Evolutionary conservation across 1,140 invertebrate species (phyloP).

Genomic region (Polypedilum pembai): DNA sequence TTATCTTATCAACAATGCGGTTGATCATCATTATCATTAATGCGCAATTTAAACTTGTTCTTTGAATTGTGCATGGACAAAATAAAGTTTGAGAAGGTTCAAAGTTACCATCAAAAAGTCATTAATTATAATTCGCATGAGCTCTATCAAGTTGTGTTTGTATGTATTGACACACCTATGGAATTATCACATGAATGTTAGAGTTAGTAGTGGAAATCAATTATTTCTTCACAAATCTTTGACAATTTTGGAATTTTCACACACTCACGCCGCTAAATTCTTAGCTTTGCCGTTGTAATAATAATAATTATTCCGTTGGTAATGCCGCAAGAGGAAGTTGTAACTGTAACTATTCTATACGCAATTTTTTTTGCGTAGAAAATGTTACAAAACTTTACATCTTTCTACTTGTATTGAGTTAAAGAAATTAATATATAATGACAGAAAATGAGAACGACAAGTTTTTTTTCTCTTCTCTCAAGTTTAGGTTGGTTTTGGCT

Average conservation of each 20-base stretch:
- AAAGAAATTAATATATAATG: background rate
- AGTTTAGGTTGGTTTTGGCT: background rate
- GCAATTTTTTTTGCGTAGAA: background rate
- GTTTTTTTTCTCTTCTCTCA: background rate
- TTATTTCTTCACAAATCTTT: no score
- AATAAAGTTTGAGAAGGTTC: background rate
- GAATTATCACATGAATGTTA: no score
- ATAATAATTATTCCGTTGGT: background rate
- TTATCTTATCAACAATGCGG: no score
- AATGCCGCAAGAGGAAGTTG: slow-evolving; percentile 2
- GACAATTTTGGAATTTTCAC: no score
- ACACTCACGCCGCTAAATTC: no score
- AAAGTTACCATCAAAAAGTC: background rate
- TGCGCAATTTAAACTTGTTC: no score
- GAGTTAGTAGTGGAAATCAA: no score
- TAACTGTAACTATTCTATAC: background rate
- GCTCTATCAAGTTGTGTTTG: background rate
- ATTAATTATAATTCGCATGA: background rate
- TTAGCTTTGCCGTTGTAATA: background rate
- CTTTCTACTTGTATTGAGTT: background rate
- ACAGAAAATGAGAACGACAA: background rate
- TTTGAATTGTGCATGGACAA: no score
- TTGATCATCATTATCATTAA: no score
- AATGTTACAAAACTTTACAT: background rate
- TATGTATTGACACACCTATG: slow-evolving; percentile 9